Evolutionary conservation across 2,888 invertebrate species (phyloP), one percentile per base, ranked within the genome.

Genomic region (Xestia xanthographa): DNA sequence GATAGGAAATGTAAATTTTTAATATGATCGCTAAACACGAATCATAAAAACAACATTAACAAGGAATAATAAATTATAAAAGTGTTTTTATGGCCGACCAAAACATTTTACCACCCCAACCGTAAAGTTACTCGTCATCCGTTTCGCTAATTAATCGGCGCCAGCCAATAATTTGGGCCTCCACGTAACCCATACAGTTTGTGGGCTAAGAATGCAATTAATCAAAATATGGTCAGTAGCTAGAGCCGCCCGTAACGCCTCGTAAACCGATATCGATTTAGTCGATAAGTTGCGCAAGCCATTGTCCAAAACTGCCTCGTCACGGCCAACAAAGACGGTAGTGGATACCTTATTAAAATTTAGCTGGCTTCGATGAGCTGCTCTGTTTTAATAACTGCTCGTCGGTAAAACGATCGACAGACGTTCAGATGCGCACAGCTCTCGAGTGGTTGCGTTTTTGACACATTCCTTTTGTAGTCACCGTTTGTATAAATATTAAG

Each of bases 311-410:
- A 93, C 92, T 94, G 96, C 95, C 83, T 79, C 86, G 94, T 96
- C 96, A 96, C 88, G 86, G 84, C 89, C 89, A 92, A 96, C 96
- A 96, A 96, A 96, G 95, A 95, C 95, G 94, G 96, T 95, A 95
- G 96, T 96, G 94, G 95, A 94, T 94, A 95, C 94, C 96, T 96
- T 96, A 96, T 96, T 96, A 96, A 96, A 96, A 96, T 95, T 95
- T 95, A 92, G 94, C 95, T 93, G 94, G 93, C 92, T 92, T 90
- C 94, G 95, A 95, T 95, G 94, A 94, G 93, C 92, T 94, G 94
- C 92, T 93, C 92, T 96, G 96, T 96, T 96, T 95, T 96, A 94
- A 95, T 96, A 96, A 96, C 93, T 91, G 92, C 93, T 93, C 93
- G 92, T 91, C 90, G 89, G 89, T 34, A 74, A 74, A 92, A 81